Percentiles rank a stretch among this genome's conserved stretches.
Evolutionary conservation across 2,888 invertebrate genomes (phyloP).

Genomic region (Chloromyia formosa): DNA sequence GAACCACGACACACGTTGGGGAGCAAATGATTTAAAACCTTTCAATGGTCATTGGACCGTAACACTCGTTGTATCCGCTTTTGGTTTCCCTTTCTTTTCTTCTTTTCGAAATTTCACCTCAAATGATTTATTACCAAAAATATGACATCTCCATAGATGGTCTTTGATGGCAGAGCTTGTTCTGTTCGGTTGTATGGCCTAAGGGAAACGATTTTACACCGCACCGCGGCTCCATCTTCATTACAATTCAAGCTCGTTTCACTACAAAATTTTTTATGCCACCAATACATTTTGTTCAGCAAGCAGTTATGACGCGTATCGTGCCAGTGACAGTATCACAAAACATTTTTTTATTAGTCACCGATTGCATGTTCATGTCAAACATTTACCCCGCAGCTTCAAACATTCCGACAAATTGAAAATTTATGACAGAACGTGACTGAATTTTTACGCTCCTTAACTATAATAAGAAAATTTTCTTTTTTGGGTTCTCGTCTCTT

Average conservation of each 20-base stretch:
- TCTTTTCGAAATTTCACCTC: no score
- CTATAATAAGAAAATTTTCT: constrained; percentile 15
- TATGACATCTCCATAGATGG: no score
- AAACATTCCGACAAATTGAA: constrained; percentile 46
- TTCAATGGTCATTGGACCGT: no score
- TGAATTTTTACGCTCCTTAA: constrained; percentile 37
- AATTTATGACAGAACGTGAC: constrained; percentile 46
- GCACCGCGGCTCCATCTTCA: neutral
- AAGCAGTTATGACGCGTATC: neutral
- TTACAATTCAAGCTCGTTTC: constrained; percentile 34
- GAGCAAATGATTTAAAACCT: no score
- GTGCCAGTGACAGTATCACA: constrained; percentile 28
- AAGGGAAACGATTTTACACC: no score
- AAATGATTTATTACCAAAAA: no score
- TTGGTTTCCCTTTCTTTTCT: no score
- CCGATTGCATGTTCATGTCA: constrained; percentile 33
- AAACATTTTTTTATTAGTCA: constrained; percentile 35
- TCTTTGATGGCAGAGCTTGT: no score
- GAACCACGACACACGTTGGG: no score
- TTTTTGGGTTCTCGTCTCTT: constrained; percentile 13
- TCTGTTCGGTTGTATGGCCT: no score
- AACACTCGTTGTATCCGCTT: no score
- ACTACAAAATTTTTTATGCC: neutral
- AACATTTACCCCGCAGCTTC: constrained; percentile 29
- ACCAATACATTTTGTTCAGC: neutral